phyloP scores from a whole-genome alignment of 2,797 vertebrate species.

The Dipus sagitta region DNA sequence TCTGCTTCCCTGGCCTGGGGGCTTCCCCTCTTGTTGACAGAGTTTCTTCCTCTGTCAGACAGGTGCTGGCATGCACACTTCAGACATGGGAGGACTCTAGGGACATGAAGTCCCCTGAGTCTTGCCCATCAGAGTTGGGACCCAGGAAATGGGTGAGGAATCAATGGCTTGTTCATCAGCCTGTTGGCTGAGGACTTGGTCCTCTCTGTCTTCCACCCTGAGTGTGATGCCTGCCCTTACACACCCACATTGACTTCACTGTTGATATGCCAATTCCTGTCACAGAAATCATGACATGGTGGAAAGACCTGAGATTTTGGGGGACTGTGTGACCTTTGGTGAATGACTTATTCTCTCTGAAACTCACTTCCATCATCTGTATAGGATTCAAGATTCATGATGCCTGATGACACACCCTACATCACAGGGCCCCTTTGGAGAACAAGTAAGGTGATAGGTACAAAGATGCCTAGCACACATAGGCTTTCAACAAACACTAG shows the following conservation, averaged over 20 bases:
- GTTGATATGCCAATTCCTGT: background rate
- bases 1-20: background rate
- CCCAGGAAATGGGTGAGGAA: background rate
- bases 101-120: background rate
- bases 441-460: background rate
- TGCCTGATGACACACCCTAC: background rate
- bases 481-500: background rate
- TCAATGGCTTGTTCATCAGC: background rate
- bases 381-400: too few relatives aligned
- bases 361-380: background rate
- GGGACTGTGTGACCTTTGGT: background rate
- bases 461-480: background rate
- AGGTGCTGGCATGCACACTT: too few relatives aligned
- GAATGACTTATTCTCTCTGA: slow-evolving; percentile 34
- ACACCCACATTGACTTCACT: background rate
- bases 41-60: background rate
- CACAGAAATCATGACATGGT: background rate
- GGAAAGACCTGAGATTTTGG: background rate
- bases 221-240: background rate
- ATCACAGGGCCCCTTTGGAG: background rate
- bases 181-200: background rate
- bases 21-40: background rate
- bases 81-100: rapidly evolving
- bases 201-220: background rate
- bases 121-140: background rate